These are phyloP conservation scores for Pao palembangensis DNA, from an alignment of 2,113 vertebrate species.

Conservation along the genomic window DNA sequence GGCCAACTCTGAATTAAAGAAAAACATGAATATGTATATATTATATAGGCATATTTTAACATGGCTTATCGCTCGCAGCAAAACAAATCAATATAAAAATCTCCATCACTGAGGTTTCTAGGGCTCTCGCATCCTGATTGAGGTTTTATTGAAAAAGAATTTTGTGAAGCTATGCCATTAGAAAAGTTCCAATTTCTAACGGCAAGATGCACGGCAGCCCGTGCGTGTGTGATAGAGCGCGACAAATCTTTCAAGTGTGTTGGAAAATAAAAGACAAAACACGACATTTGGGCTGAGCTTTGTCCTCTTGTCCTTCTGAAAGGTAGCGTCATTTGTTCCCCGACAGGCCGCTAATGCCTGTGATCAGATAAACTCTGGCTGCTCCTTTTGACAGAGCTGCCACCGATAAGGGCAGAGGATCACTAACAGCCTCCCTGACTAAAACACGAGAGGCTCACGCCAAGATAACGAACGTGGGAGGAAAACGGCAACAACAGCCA, in stretches of 20 bases:
- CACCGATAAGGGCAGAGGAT: slow-evolving; percentile 62
- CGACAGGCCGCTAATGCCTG: slow-evolving; percentile 43
- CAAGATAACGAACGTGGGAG: slow-evolving; percentile 58
- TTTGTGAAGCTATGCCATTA: too few relatives aligned
- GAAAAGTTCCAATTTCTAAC: not conserved
- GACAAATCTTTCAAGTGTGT: not conserved
- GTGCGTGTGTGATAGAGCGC: slow-evolving; percentile 14
- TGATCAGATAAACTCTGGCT: slow-evolving; percentile 62
- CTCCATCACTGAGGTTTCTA: too few relatives aligned
- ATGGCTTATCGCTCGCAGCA: too few relatives aligned
- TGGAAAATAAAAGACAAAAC: not conserved
- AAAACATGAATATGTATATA: too few relatives aligned
- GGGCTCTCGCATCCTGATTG: too few relatives aligned
- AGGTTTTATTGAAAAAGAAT: too few relatives aligned
- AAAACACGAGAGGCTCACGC: slow-evolving; percentile 48
- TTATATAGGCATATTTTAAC: too few relatives aligned
- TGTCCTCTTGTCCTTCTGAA: slow-evolving; percentile 1
- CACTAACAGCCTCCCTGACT: slow-evolving; percentile 42
- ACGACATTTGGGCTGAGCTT: not conserved
- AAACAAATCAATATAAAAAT: too few relatives aligned
- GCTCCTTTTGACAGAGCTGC: slow-evolving; percentile 56
- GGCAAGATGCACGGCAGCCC: not conserved
- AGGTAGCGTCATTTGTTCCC: slow-evolving; percentile 28
- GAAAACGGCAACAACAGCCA: slow-evolving; percentile 59
- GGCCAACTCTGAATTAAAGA: too few relatives aligned